Evolutionary conservation across 2,888 invertebrate species (phyloP).

Genomic region (Eupithecia abbreviata): DNA sequence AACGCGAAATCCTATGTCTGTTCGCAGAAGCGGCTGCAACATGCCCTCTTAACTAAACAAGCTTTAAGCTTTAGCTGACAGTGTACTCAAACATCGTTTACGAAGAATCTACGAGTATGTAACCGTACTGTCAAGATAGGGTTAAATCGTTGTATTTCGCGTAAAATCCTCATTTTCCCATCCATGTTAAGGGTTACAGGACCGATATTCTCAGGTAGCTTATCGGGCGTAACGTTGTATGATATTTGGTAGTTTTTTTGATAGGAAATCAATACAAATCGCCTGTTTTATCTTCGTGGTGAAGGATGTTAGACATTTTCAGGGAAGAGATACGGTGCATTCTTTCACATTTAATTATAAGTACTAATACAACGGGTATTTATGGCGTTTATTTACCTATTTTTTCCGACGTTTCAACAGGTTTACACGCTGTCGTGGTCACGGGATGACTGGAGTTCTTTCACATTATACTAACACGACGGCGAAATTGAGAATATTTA

Average conservation of each 20-base stretch:
- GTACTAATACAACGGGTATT: no score
- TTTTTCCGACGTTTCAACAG: no score
- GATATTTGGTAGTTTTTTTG: background rate
- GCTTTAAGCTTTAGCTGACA: background rate
- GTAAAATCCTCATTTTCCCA: background rate
- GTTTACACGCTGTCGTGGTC: no score
- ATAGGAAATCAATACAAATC: constrained; percentile 6
- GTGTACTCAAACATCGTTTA: background rate
- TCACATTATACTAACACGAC: no score
- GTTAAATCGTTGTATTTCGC: constrained; percentile 6
- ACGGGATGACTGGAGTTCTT: no score
- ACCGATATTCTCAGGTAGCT: background rate
- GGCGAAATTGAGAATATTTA: no score
- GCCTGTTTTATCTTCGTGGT: background rate
- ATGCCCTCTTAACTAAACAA: background rate
- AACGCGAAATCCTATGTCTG: no score
- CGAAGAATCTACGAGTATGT: background rate
- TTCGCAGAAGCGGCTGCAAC: no score
- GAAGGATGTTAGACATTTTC: background rate
- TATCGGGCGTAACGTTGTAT: background rate
- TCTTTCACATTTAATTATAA: no score
- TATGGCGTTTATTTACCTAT: no score
- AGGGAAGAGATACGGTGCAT: background rate
- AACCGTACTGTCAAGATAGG: background rate
- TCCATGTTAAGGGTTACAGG: background rate